Evolutionary conservation across 2,888 invertebrate species (phyloP).

Genomic region (Ectemnius lituratus): DNA sequence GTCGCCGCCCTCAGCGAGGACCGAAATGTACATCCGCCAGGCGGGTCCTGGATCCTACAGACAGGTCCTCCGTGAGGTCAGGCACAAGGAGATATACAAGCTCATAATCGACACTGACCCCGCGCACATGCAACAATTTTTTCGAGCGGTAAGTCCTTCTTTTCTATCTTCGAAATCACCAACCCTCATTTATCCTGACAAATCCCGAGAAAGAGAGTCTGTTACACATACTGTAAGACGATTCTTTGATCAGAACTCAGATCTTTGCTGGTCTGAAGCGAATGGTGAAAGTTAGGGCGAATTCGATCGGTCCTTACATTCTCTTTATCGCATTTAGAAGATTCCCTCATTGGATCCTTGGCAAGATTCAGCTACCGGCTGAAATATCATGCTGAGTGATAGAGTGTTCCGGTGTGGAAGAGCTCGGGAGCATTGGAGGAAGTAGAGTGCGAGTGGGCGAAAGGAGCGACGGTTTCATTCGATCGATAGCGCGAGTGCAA

Average conservation of each 20-base stretch:
- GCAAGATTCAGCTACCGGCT: neutral
- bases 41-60: conserved; percentile 84
- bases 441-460: neutral
- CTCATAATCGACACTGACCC: conserved; percentile 94
- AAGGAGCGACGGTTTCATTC: neutral
- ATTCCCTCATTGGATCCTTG: neutral
- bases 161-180: neutral
- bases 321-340: conserved; percentile 23
- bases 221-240: too few relatives aligned
- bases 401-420: conserved; percentile 9
- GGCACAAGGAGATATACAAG: conserved; percentile 92
- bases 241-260: too few relatives aligned
- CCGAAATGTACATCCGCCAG: conserved; percentile 89
- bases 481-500: conserved; percentile 47
- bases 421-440: neutral
- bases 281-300: conserved; percentile 20
- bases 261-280: neutral
- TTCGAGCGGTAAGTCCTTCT: conserved; percentile 87
- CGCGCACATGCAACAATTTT: conserved; percentile 87
- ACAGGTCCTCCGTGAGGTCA: conserved; percentile 87
- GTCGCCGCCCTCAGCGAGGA: conserved; percentile 82
- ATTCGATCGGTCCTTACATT: conserved; percentile 14
- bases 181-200: too few relatives aligned
- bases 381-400: conserved; percentile 35
- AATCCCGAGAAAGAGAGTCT: too few relatives aligned